Base-by-base conservation (phyloP, 1,140 invertebrate species). In the Aphaenogaster ashmeadi region DNA sequence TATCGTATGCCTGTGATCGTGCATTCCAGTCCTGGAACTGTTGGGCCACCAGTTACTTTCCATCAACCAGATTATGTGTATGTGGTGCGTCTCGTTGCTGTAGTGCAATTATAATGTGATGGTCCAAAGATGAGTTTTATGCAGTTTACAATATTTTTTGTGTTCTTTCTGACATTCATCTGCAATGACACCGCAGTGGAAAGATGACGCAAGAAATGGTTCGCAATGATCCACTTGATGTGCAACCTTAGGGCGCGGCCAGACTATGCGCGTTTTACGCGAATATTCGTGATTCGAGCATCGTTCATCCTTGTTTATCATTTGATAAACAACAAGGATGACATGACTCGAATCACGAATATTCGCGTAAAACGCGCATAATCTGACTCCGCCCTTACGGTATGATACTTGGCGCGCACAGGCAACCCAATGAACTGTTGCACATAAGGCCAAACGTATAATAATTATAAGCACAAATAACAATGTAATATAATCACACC, bases 381-480 rank as follows among this genome's bases (percentile, higher is more conserved):
- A 0, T 27, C 27, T 27, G 27, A 27, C 27, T 27, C 27, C 27
- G 27, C 27, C 27, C 27, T 27, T 99, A 99, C 94, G 97, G 97
- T 78, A 97, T 98, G 95, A 97, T 99, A 71, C 97, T 99, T 92
- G 98, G 98, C 13, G 98, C 98, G 2, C 98, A 98, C 95, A 96
- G 98, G 72, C 97, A 98, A 85, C 98, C 98, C 9, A 95, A 96
- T 8, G 91, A 95, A 58, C 93, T 98, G 44, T 96, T 97, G 13
- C 97, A 96, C 87, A 96, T 97, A 93, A 96, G 21, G 97, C 97
- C 4, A 96, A 96, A 81, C 97, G 99, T 94, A 96, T 98, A 27
- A 96, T 97, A 64, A 97, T 99, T 41, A 96, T 97, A 1, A 97
- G 97, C 93, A 27, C 27, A 27, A 98, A 98, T 93, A 98, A 98